Conservation (phyloP, 2,888 invertebrate genomes). For the Eristalinus sepulchralis region DNA sequence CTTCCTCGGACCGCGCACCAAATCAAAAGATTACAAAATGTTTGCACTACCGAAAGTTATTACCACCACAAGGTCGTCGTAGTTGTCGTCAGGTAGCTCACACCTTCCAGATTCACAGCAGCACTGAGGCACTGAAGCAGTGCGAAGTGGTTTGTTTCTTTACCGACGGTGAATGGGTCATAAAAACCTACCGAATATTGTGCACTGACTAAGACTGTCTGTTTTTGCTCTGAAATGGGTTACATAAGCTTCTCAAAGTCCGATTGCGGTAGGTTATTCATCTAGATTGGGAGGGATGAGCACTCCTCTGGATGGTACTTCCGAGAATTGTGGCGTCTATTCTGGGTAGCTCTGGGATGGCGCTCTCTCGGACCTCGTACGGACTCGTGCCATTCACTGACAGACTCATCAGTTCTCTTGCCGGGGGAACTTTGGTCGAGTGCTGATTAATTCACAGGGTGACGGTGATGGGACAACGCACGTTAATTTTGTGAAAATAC, state of each 20-base stretch:
- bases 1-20: not conserved
- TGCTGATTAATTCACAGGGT: constrained; percentile 47
- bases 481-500: constrained; percentile 45
- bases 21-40: constrained; percentile 7
- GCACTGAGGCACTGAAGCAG: not conserved
- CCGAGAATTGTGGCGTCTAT: constrained; percentile 22
- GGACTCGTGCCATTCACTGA: constrained; percentile 15
- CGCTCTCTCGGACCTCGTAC: too few species aligned
- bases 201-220: constrained; percentile 19
- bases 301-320: constrained; percentile 8
- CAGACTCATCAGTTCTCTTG: constrained; percentile 20
- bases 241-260: constrained; percentile 1
- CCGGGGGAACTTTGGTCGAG: not conserved
- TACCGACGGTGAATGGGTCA: constrained; percentile 46
- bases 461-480: not conserved
- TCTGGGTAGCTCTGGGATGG: not conserved
- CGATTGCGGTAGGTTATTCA: constrained; percentile 9
- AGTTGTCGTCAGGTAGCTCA: constrained; percentile 7
- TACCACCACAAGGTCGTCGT: constrained; percentile 41
- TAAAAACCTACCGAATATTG: constrained; percentile 45
- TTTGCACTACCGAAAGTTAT: constrained; percentile 26
- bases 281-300: not conserved
- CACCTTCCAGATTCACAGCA: constrained; percentile 4
- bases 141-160: constrained; percentile 13
- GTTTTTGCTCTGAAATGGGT: not conserved